phyloP scores from a whole-genome alignment of 1,140 invertebrate genomes.

The Harpegnathos saltator region DNA sequence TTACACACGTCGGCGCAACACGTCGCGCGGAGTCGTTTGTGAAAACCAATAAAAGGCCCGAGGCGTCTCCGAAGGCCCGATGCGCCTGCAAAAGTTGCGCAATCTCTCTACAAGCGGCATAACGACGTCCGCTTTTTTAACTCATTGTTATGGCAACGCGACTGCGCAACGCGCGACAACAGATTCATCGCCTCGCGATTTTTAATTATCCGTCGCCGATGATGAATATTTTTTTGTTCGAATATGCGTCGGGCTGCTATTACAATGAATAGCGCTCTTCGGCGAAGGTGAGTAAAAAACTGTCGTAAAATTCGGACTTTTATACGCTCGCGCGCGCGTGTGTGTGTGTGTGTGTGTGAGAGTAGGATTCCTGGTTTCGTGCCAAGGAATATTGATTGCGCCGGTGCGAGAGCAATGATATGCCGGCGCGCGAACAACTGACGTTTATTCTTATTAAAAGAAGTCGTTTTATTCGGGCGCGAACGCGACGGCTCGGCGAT shows the following conservation, averaged over 20 bases:
- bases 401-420: conserved; percentile 1
- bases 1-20: too few species aligned
- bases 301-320: conserved; percentile 3
- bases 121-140: not conserved
- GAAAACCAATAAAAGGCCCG: not conserved
- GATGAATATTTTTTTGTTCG: not conserved
- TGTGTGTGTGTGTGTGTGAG: not conserved
- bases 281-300: not conserved
- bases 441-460: conserved; percentile 20
- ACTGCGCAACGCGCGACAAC: not conserved
- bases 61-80: too few species aligned
- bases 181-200: not conserved
- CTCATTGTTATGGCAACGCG: not conserved
- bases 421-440: not conserved
- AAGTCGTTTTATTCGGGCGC: conserved; percentile 2
- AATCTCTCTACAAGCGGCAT: not conserved
- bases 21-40: not conserved
- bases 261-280: not conserved
- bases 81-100: not conserved
- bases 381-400: conserved; percentile 3
- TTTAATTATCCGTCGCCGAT: conserved; percentile 15
- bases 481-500: not conserved
- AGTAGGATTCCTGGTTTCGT: not conserved
- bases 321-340: too few species aligned
- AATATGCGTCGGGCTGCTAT: conserved; percentile 2